Evolutionary conservation across 2,888 invertebrate genomes (phyloP).

Genomic region (Chrysolina americana): DNA sequence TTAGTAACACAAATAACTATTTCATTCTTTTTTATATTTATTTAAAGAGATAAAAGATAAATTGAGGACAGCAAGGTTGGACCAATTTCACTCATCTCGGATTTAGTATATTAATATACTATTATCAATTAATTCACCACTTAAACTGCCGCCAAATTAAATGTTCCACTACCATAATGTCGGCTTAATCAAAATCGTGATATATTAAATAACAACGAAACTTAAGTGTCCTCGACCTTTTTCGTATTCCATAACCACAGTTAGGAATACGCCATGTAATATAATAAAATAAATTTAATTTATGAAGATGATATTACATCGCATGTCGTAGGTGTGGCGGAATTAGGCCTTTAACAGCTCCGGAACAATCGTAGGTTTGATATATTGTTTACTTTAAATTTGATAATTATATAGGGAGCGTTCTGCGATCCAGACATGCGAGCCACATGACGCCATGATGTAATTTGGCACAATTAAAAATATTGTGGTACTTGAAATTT

Average conservation of each 20-base stretch:
- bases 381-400: conserved; percentile 57
- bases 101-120: no score
- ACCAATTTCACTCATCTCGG: no score
- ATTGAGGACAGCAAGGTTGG: no score
- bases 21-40: no score
- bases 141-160: no score
- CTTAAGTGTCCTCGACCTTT: not conserved
- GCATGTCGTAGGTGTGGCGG: conserved; percentile 29
- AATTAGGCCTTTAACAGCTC: conserved; percentile 45
- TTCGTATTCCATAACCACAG: not conserved
- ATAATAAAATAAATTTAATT: not conserved
- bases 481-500: conserved; percentile 17
- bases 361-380: conserved; percentile 57
- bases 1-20: no score
- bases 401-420: conserved; percentile 56
- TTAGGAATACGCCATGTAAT: not conserved
- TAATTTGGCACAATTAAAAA: conserved; percentile 23
- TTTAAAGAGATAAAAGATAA: no score
- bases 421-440: conserved; percentile 33
- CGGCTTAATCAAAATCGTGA: not conserved
- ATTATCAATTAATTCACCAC: no score
- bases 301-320: conserved; percentile 19
- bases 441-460: conserved; percentile 18
- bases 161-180: no score
- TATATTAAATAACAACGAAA: not conserved